Evolutionary conservation across 2,888 invertebrate species (phyloP).

Genomic region (Meganola albula): DNA sequence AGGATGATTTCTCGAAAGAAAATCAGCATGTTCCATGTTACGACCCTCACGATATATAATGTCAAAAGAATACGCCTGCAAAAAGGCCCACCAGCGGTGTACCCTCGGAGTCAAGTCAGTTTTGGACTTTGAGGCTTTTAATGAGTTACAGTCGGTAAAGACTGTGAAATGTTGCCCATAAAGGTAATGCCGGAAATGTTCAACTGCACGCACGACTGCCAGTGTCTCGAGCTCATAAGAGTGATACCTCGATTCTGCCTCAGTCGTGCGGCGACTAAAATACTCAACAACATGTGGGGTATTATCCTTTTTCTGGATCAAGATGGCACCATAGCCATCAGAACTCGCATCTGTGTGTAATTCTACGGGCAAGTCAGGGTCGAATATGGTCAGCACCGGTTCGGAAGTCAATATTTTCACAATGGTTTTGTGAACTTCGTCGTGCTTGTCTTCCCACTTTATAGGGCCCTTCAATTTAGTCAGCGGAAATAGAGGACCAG

Average conservation of each 20-base stretch:
- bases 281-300: constrained; percentile 23
- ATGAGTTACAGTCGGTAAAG: constrained; percentile 23
- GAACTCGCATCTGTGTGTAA: constrained; percentile 27
- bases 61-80: constrained; percentile 24
- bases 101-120: constrained; percentile 21
- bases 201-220: constrained; percentile 21
- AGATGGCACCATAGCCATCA: constrained; percentile 24
- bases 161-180: constrained; percentile 19
- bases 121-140: constrained; percentile 22
- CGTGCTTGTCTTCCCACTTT: background rate
- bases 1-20: constrained; percentile 15
- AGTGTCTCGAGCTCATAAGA: constrained; percentile 27
- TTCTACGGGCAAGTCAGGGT: constrained; percentile 18
- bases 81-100: too few species aligned
- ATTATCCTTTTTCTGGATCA: constrained; percentile 20
- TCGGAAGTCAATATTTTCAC: constrained; percentile 13
- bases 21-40: constrained; percentile 12
- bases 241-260: constrained; percentile 21
- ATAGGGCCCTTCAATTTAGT: background rate
- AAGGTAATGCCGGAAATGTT: background rate
- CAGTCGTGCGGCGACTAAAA: constrained; percentile 24
- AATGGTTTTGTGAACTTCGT: background rate
- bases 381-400: constrained; percentile 24
- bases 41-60: constrained; percentile 18
- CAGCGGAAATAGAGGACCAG: background rate